Conservation (phyloP, 2,797 vertebrate genomes). For the Melanotaenia boesemani region DNA sequence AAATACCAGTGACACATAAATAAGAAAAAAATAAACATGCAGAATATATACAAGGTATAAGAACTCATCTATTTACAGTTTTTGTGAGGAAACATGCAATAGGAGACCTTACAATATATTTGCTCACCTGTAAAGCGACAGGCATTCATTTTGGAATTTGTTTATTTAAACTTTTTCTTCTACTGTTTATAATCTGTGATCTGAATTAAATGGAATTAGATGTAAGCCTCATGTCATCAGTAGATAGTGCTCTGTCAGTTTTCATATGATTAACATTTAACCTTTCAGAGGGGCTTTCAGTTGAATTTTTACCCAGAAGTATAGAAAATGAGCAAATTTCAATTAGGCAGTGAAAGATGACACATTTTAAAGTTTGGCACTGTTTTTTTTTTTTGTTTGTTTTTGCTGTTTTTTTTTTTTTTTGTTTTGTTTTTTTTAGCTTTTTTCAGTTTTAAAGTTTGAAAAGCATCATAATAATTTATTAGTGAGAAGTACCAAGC, state of each 20-base stretch:
- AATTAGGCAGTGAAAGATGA: neutral
- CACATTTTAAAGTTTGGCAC: neutral
- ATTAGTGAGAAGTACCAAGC: no score
- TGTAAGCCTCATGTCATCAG: constrained; percentile 51
- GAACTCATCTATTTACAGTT: neutral
- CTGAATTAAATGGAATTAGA: constrained; percentile 25
- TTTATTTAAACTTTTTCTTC: constrained; percentile 13
- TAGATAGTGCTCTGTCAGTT: constrained; percentile 14
- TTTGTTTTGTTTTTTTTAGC: no score
- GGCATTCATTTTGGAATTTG: neutral
- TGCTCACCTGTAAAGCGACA: neutral
- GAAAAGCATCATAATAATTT: neutral
- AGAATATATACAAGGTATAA: no score
- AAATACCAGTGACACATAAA: no score
- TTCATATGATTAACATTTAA: constrained; percentile 50
- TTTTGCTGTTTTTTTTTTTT: no score
- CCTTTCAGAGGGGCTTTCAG: constrained; percentile 30
- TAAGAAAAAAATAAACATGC: no score
- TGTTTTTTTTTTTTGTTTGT: neutral
- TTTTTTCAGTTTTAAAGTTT: neutral
- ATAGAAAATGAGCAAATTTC: neutral
- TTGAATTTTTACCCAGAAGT: constrained; percentile 5
- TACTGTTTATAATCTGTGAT: constrained; percentile 49
- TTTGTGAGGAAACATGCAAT: constrained; percentile 22
- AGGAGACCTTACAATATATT: neutral